phyloP scores from a whole-genome alignment of 2,113 vertebrate genomes.

The Sturnira hondurensis region DNA sequence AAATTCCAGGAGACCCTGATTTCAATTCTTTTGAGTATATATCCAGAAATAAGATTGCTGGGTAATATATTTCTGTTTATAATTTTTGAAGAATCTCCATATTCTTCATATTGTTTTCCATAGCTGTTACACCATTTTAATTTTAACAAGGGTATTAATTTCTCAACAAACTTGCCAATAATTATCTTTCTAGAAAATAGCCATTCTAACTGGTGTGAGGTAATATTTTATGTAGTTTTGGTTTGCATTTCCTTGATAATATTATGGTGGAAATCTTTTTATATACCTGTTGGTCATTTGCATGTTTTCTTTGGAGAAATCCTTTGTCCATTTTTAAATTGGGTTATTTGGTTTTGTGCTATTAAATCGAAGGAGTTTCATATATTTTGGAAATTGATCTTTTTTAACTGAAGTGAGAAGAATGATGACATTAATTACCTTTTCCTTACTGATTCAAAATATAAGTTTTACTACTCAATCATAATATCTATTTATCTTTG shows the following conservation, averaged over 20 bases:
- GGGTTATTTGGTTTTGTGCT: background rate
- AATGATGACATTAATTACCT: background rate
- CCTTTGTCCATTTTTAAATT: background rate
- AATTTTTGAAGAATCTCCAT: background rate
- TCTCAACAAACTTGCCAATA: background rate
- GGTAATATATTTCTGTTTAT: background rate
- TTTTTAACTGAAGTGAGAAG: background rate
- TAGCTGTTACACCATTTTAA: background rate
- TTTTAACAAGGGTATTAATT: background rate
- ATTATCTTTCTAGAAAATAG: background rate
- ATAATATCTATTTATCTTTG: background rate
- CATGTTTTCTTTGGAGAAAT: background rate
- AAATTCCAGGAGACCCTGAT: background rate
- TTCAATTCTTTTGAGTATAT: background rate
- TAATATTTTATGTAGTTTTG: background rate
- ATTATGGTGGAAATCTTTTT: background rate
- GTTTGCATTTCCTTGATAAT: background rate
- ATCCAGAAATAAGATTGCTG: background rate
- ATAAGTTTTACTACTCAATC: background rate
- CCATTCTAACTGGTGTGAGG: background rate
- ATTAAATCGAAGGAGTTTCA: background rate
- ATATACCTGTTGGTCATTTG: background rate
- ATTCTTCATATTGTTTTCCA: background rate
- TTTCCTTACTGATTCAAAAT: background rate
- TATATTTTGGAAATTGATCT: background rate